Evolutionary conservation across 2,113 vertebrate species (phyloP), one percentile per base, ranked within the genome.

Genomic region (Chlamydotis undulata): DNA sequence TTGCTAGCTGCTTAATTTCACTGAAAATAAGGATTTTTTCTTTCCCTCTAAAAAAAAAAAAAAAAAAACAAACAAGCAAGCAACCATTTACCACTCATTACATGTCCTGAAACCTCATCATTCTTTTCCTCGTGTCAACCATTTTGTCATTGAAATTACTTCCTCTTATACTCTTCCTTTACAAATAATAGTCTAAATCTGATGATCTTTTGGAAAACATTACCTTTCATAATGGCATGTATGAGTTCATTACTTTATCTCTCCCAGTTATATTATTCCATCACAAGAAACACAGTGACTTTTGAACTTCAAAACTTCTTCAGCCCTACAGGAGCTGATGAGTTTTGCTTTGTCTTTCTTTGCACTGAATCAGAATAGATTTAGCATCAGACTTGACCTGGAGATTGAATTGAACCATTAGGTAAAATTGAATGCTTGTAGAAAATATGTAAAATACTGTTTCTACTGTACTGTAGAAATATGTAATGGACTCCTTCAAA

Each of bases 351-450:
- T 60, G 26, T 53, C 70, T 89, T 87, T 31, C 29, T 87, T 49
- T 87, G 53, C 35, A 85, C 49, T 61, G 45, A 85, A 59, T 76
- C 84, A 87, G 35, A 89, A 64, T 31, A 87, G 53, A 73, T 79
- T 91, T 89, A 76, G 50, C 77, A 84, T 45, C 69, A 69, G 49
- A 43, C 63, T 82, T 95, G 94, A 95, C 87, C 94, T 56, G 26
- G 59, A 68, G 70, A 85, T 2, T 69, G 78, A 93, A 87, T 35
- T 65, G 63, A 63, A 85, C 55, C 50, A 91, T 85, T 93, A 85
- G 41, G 29, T 75, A 94, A 95, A 93, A 95, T 15, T 33, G 81
- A 84, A 96, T 25, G 29, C 33, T 68, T 93, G 50, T 81, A 64
- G 61, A 87, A 92, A 94, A 67, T 53, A 96, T 12, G 29, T 73